Evolutionary conservation across 2,888 invertebrate species (phyloP).

Genomic region (Caenorhabditis uteleia): DNA sequence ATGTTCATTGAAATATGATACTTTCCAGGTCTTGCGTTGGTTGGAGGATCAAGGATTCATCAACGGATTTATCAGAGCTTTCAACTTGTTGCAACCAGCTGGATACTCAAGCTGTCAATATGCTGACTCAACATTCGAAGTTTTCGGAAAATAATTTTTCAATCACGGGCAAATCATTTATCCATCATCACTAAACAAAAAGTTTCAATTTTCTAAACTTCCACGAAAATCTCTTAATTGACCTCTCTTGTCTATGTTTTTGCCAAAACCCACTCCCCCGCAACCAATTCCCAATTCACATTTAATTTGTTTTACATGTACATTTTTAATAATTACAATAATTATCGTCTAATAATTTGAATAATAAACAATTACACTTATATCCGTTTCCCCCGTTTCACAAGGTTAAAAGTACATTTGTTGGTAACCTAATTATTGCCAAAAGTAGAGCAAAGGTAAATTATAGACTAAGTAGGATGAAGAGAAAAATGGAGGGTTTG

Average conservation of each 20-base stretch:
- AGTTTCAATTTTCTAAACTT: constrained; percentile 2
- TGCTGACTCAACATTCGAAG: constrained; percentile 69
- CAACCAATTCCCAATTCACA: constrained; percentile 21
- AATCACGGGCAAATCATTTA: background rate
- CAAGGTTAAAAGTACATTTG: no score
- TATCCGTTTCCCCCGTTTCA: background rate
- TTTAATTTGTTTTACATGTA: constrained; percentile 26
- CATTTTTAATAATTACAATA: constrained; percentile 22
- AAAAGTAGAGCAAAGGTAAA: no score
- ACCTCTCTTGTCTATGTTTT: constrained; percentile 18
- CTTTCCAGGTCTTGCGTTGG: constrained; percentile 56
- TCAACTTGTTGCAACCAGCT: constrained; percentile 69
- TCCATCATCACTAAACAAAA: no score
- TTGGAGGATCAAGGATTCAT: constrained; percentile 68
- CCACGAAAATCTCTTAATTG: constrained; percentile 36
- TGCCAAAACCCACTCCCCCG: no score
- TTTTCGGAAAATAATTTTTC: constrained; percentile 63
- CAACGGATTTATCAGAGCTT: constrained; percentile 70
- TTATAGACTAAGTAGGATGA: no score
- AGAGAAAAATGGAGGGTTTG: no score
- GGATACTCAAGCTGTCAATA: constrained; percentile 68
- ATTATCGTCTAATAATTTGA: constrained; percentile 9
- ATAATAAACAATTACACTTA: constrained; percentile 1
- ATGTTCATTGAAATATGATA: background rate
- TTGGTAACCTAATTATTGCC: no score